A percentile compares a stretch with the other conserved stretches of the same genome.
These are phyloP conservation scores for Tipula confusa DNA, from an alignment of 2,888 invertebrate genomes.

Conservation along the genomic window DNA sequence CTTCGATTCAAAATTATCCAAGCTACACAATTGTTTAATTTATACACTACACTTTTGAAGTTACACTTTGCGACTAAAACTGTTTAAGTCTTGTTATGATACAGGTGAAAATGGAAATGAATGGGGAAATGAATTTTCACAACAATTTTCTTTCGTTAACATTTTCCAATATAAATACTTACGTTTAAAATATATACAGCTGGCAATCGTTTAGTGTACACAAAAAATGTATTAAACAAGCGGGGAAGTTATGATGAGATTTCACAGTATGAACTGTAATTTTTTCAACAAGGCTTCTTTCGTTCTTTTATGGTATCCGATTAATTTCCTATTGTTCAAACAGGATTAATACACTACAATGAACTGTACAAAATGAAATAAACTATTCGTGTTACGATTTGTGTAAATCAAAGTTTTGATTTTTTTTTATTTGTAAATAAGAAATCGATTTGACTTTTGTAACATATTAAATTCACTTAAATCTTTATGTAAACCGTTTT, in stretches of 20 bases:
- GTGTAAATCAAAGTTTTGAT: neutral
- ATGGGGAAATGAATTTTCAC: neutral
- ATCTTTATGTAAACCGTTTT: neutral
- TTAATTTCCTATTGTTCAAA: neutral
- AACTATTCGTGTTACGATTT: neutral
- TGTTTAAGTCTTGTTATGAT: neutral
- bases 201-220: neutral
- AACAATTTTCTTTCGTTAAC: neutral
- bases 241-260: neutral
- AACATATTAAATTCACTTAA: too few relatives aligned
- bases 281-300: neutral
- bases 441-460: neutral
- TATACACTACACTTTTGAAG: neutral
- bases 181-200: neutral
- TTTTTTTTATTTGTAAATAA: neutral
- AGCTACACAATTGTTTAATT: neutral
- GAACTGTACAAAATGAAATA: neutral
- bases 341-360: neutral
- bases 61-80: neutral
- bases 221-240: neutral
- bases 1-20: neutral
- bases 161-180: neutral
- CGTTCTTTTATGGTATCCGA: neutral
- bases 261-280: neutral
- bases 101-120: neutral